phyloP scores from a whole-genome alignment of 1,140 invertebrate species.

The Atta colombica region DNA sequence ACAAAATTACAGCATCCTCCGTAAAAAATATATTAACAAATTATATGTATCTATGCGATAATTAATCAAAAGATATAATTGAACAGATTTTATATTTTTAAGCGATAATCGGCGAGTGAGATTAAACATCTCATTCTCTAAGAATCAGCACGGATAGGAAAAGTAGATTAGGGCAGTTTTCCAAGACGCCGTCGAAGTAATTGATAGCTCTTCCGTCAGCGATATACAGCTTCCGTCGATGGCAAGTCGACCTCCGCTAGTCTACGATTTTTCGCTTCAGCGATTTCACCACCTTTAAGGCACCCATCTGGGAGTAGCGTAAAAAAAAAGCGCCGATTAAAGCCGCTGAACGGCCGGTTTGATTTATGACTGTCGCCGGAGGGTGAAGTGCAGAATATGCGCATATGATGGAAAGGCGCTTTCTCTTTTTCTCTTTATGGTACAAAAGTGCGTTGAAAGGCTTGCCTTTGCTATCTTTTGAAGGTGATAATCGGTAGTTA shows the following conservation, averaged over 20 bases:
- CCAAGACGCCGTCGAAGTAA: conserved; percentile 28
- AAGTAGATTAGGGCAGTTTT: conserved; percentile 43
- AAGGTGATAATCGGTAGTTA: not conserved
- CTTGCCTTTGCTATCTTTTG: not conserved
- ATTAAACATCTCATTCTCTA: not conserved
- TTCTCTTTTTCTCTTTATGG: conserved; percentile 6
- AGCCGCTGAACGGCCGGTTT: conserved; percentile 8
- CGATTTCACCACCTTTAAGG: conserved; percentile 44
- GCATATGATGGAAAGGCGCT: conserved; percentile 11
- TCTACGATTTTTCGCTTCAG: conserved; percentile 57
- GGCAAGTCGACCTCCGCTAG: conserved; percentile 25
- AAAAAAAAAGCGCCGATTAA: conserved; percentile 54
- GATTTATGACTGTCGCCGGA: conserved; percentile 49
- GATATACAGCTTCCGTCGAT: conserved; percentile 22
- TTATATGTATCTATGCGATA: not conserved
- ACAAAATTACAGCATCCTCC: not conserved
- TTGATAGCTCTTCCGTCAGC: conserved; percentile 50
- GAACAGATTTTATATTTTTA: not conserved
- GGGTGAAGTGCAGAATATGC: conserved; percentile 24
- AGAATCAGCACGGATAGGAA: conserved; percentile 10
- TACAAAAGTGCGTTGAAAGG: conserved; percentile 11
- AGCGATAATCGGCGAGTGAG: not conserved
- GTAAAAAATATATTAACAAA: not conserved
- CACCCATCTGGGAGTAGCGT: conserved; percentile 18
- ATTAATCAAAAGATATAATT: not conserved